Base-by-base conservation (phyloP, 1,140 invertebrate genomes). In the Orchesella cincta region DNA sequence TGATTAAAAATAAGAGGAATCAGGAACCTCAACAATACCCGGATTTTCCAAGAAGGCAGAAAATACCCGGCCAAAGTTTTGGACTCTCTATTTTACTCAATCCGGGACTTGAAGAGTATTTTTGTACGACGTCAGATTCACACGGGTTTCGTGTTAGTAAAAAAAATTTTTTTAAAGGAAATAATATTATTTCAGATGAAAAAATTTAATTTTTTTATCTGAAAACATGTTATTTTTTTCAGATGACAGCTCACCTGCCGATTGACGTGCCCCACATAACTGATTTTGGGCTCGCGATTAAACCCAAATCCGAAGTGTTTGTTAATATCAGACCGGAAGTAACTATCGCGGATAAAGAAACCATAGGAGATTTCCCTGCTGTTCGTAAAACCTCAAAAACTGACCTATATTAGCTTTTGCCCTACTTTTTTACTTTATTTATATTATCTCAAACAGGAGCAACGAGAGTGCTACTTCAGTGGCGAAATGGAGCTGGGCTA, bases 21-120 rank as follows among this genome's bases (percentile, higher is more conserved):
- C 28, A 71, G 34, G 18, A 8, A 18, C n/a, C n/a, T n/a, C 35
- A 18, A 35, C 87, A 81, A 83, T 87, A 78, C 80, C 87, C 52
- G 23, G n/a, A 57, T 12, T 26, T 14, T 26, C 54, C 54, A 18
- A 12, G 54, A 26, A 8, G 14, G 26, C 54, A 57, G 26, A 8
- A 57, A 26, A 18, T 18, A 5, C 54, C 54, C 3, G 54, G 54
- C 3, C 14, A 23, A 26, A 16, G 8, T 26, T 73, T 73, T 51
- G 71, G 71, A 8, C 39, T 73, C 1, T 73, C 71, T 2, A 73
- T 73, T 28, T 29, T 73, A 5, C 26, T 73, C 14, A 73, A 73
- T 73, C 81, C 81, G 2, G 76, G 77, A 26, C 39, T 82, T 2
- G 39, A 76, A 5, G 79, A 82, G 71, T 82, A 82, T 71, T 82